Evolutionary conservation across 2,888 invertebrate species (phyloP).

Genomic region (Dysmachus trigonus): DNA sequence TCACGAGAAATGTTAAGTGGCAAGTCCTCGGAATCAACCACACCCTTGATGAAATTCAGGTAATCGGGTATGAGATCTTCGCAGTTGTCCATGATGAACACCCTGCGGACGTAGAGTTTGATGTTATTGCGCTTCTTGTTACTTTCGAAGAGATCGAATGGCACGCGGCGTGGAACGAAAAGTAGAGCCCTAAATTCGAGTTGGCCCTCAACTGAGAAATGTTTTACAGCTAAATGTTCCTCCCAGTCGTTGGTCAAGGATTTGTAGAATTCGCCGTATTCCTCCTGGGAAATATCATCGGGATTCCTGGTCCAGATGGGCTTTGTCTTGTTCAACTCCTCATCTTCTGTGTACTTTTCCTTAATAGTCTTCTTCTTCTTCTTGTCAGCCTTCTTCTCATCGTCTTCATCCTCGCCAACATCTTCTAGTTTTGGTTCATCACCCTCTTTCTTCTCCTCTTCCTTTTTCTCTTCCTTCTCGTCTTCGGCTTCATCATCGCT

Average conservation of each 20-base stretch:
- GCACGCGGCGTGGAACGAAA: conserved; percentile 91
- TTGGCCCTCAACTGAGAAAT: conserved; percentile 93
- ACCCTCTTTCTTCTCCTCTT: conserved; percentile 64
- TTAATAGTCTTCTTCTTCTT: conserved; percentile 98
- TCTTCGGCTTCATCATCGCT: conserved; percentile 91
- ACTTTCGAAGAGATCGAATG: conserved; percentile 98
- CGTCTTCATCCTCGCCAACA: conserved; percentile 70
- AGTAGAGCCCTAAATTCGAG: conserved; percentile 93
- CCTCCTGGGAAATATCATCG: conserved; percentile 94
- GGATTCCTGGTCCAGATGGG: conserved; percentile 98
- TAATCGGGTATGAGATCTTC: conserved; percentile 99
- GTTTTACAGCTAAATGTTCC: conserved; percentile 95
- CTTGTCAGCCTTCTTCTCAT: conserved; percentile 74
- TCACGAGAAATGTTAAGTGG: conserved; percentile 99
- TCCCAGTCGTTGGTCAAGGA: conserved; percentile 98
- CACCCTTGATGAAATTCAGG: conserved; percentile 94
- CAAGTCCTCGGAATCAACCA: conserved; percentile 97
- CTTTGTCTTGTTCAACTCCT: conserved; percentile 98
- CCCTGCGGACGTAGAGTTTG: conserved; percentile 95
- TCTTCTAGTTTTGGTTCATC: conserved; percentile 68
- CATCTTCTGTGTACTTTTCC: conserved; percentile 98
- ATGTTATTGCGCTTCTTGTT: conserved; percentile 99
- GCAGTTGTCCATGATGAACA: conserved; percentile 99
- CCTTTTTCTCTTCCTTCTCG: conserved; percentile 72
- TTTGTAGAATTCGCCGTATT: conserved; percentile 98